Evolutionary conservation across 2,888 invertebrate species (phyloP), one percentile per base, ranked within the genome.

Genomic region (Nomada ferruginata): DNA sequence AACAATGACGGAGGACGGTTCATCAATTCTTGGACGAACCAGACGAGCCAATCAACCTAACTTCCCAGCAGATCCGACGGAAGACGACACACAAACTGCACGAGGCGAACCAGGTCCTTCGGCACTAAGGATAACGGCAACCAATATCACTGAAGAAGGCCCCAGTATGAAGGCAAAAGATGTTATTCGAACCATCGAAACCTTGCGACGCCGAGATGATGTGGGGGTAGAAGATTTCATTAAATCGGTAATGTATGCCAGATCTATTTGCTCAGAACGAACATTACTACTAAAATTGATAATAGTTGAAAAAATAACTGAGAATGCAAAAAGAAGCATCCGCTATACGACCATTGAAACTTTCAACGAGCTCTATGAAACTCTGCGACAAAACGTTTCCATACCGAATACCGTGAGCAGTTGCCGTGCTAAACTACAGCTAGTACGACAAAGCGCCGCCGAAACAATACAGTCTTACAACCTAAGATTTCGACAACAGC

Each of bases 401-500:
- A 50, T 50, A 18, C 71, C 71, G 1, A 50, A 15, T 3, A 71
- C 63, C 1, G 20, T 47, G 10, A 53, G 50, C 18, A 29, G 42
- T 4, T 71, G 71, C 23, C 18, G 61, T 9, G 42, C 61, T 9
- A 52, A 18, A 42, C 26, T 71, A 10, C 36, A n/a, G 1, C 15
- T 50, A 15, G 53, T 36, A 15, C 20, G 36, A 42, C 71, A 71
- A 44, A 53, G 71, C 15, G 5, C 10, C 3, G 29, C 60, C 1
- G 71, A 71, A 71, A 53, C 18, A 1, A 52, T 71, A 2, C 52
- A 53, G 15, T 50, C 60, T 0, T 71, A 63, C 20, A 71, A 60
- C 15, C 0, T 63, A 18, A 44, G 69, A 18, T 69, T 69, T n/a
- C 44, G 69, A 26, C 69, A 69, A 59, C 44, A 69, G 44, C n/a